phyloP scores from a whole-genome alignment of 2,888 invertebrate species.

The Pandemis corylana region DNA sequence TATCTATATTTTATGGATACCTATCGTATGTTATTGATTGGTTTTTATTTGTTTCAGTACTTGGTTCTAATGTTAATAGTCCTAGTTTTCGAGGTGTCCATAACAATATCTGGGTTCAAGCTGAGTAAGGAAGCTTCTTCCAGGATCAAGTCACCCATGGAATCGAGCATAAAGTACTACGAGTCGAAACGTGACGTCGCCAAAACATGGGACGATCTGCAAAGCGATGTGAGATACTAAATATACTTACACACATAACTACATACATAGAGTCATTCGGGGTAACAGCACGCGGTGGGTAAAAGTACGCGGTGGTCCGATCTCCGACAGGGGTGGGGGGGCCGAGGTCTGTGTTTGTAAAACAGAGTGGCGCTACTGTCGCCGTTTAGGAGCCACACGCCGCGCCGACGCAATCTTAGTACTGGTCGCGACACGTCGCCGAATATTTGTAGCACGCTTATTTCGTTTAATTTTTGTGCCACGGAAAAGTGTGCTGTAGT shows the following conservation, averaged over 20 bases:
- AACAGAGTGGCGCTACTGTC: no score
- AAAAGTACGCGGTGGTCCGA: no score
- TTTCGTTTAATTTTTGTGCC: no score
- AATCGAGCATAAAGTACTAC: neutral
- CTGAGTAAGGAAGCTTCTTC: neutral
- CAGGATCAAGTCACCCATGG: neutral
- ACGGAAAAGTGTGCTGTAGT: no score
- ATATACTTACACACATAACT: neutral
- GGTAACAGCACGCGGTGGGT: no score
- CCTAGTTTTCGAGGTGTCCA: neutral
- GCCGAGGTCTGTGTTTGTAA: no score
- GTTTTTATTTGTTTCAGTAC: neutral
- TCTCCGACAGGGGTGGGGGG: no score
- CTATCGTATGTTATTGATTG: neutral
- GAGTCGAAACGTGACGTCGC: neutral
- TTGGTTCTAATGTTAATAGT: neutral
- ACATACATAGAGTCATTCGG: no score
- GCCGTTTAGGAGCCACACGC: no score
- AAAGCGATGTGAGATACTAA: neutral
- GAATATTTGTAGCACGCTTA: no score
- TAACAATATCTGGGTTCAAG: neutral
- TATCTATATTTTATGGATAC: neutral
- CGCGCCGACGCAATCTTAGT: no score
- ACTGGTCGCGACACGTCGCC: no score
- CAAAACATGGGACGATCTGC: neutral